A percentile compares a stretch with the other conserved stretches of the same genome.
Conservation (phyloP, 2,888 invertebrate species). For the Nysson spinosus region DNA sequence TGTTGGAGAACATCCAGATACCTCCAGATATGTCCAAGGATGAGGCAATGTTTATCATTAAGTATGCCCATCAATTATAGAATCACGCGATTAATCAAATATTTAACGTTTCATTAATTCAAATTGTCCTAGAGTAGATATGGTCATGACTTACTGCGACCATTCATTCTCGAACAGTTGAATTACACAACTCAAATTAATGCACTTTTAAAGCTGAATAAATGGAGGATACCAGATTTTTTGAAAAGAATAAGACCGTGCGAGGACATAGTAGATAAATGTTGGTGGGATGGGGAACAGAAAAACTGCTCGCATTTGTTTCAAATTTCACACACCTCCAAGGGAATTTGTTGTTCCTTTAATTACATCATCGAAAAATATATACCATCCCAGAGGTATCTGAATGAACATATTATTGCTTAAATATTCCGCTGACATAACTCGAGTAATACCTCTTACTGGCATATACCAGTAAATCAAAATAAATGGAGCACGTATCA, state of each 20-base stretch:
- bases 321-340: constrained; percentile 58
- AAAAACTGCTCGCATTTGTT: constrained; percentile 66
- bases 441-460: too few relatives aligned
- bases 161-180: not conserved
- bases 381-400: constrained; percentile 20
- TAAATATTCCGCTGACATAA: too few relatives aligned
- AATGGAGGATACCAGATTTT: constrained; percentile 51
- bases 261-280: constrained; percentile 68
- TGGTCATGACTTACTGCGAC: constrained; percentile 23
- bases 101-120: not conserved
- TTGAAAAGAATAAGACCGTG: constrained; percentile 67
- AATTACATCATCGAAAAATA: constrained; percentile 64
- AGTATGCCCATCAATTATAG: constrained; percentile 26
- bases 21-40: constrained; percentile 51
- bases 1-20: constrained; percentile 40
- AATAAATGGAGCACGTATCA: too few relatives aligned
- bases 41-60: constrained; percentile 35
- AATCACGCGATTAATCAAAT: too few relatives aligned
- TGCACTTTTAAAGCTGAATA: constrained; percentile 62
- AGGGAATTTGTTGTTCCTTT: constrained; percentile 76
- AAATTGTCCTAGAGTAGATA: constrained; percentile 30
- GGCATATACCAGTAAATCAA: too few relatives aligned
- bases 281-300: constrained; percentile 67
- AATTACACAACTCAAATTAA: constrained; percentile 44
- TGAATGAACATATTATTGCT: not conserved